These are phyloP conservation scores for Siniperca chuatsi DNA, from an alignment of 2,113 vertebrate genomes.

Conservation along the genomic window DNA sequence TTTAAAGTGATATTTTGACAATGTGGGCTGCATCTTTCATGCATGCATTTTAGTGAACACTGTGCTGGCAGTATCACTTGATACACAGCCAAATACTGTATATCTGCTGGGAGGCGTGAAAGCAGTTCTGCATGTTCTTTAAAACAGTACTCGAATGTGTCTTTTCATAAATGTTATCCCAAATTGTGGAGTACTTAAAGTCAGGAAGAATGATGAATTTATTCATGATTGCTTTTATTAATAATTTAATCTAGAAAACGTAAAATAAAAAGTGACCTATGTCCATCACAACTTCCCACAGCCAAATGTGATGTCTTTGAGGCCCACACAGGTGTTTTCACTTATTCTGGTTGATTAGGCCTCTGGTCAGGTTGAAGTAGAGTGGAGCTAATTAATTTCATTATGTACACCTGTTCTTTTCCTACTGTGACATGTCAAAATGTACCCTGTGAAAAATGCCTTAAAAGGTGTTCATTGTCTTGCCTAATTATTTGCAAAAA, in stretches of 20 bases:
- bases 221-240: not conserved
- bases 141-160: not conserved
- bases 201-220: not conserved
- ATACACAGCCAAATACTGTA: not conserved
- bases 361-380: not conserved
- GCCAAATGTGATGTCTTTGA: not conserved
- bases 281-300: not conserved
- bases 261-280: not conserved
- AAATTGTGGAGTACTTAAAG: not conserved
- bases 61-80: conserved; percentile 3
- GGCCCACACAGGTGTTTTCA: not conserved
- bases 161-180: not conserved
- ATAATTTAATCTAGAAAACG: not conserved
- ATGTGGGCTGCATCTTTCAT: conserved; percentile 31
- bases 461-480: too few relatives aligned
- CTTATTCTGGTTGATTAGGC: not conserved
- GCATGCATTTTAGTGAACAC: conserved; percentile 14
- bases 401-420: not conserved
- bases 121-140: not conserved
- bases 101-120: not conserved
- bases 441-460: too few relatives aligned
- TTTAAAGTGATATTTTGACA: conserved; percentile 28
- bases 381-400: not conserved
- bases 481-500: not conserved
- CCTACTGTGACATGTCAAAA: not conserved